Percentiles rank a stretch among this genome's conserved stretches.
Conservation (phyloP, 2,113 vertebrate species). For the Shinisaurus crocodilurus region DNA sequence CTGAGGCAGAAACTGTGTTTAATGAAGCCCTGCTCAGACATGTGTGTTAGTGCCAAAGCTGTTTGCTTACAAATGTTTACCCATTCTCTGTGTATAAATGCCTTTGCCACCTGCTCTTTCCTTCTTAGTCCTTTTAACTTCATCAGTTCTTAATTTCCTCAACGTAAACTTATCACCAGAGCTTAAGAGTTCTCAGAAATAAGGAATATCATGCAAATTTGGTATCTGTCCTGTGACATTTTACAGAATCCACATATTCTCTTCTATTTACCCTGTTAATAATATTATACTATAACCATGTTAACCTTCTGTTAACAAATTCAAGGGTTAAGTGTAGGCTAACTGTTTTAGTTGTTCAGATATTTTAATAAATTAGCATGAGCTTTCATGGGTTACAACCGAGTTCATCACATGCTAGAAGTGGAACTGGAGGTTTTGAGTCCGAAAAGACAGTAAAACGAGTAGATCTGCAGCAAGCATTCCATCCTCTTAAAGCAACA, state of each 20-base stretch:
- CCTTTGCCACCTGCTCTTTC: conserved; percentile 62
- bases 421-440: too few species aligned
- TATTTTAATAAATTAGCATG: too few species aligned
- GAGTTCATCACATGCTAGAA: too few species aligned
- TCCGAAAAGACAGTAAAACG: too few species aligned
- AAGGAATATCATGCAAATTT: background rate
- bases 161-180: conserved; percentile 49
- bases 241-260: background rate
- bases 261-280: background rate
- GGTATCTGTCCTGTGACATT: background rate
- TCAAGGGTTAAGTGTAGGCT: too few species aligned
- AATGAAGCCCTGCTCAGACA: conserved; percentile 65
- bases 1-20: conserved; percentile 74
- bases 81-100: conserved; percentile 46
- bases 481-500: too few species aligned
- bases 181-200: background rate
- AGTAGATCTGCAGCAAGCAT: too few species aligned
- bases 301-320: too few species aligned
- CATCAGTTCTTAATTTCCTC: conserved; percentile 54
- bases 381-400: too few species aligned
- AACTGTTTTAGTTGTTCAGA: too few species aligned
- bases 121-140: conserved; percentile 31
- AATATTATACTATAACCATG: too few species aligned
- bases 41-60: conserved; percentile 52
- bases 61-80: conserved; percentile 70